phyloP scores from a whole-genome alignment of 1,140 invertebrate species.

The Drosophila truncata region DNA sequence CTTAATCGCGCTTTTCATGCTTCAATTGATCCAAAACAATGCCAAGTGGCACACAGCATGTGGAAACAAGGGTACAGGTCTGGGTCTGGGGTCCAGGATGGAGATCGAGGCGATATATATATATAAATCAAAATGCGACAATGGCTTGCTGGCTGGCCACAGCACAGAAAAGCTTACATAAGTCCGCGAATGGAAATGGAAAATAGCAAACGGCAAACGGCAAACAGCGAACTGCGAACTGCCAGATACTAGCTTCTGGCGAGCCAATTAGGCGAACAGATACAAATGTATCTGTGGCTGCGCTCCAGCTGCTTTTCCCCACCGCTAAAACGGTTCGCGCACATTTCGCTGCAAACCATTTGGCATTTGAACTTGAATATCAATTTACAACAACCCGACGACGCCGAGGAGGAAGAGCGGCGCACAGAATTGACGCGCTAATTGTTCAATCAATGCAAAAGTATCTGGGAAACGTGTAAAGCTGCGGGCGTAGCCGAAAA shows the following conservation, averaged over 20 bases:
- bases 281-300: constrained; percentile 63
- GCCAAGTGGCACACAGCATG: constrained; percentile 46
- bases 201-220: constrained; percentile 24
- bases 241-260: constrained; percentile 18
- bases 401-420: constrained; percentile 18
- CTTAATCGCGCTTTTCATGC: constrained; percentile 66
- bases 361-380: constrained; percentile 84
- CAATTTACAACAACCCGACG: constrained; percentile 73
- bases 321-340: constrained; percentile 59
- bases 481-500: constrained; percentile 60
- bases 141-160: constrained; percentile 34
- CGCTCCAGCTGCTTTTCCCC: constrained; percentile 48
- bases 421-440: constrained; percentile 72
- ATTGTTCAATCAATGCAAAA: constrained; percentile 83
- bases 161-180: constrained; percentile 71
- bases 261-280: constrained; percentile 70
- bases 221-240: constrained; percentile 19
- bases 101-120: constrained; percentile 54
- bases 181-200: constrained; percentile 43
- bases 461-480: constrained; percentile 66
- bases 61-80: constrained; percentile 51
- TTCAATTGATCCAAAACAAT: constrained; percentile 73
- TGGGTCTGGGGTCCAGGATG: constrained; percentile 59
- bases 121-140: constrained; percentile 80
- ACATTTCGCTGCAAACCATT: constrained; percentile 80